Percentiles rank a stretch among this genome's conserved stretches.
phyloP scores from a whole-genome alignment of 2,797 vertebrate species.

The Sternotherus odoratus region DNA sequence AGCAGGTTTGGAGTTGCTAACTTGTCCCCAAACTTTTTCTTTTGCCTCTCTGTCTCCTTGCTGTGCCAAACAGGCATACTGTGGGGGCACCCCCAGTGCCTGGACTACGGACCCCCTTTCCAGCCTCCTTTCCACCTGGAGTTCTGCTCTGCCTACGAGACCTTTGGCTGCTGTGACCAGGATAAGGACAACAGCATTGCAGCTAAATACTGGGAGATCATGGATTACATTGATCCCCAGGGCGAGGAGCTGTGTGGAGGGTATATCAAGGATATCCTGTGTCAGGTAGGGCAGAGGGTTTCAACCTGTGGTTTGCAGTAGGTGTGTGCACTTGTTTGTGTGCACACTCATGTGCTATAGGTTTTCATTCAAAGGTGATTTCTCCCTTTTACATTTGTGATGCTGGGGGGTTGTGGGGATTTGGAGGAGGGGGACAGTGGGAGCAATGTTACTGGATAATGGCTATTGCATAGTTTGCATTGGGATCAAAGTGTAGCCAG shows the following conservation, averaged over 20 bases:
- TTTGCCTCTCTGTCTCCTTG: conserved; percentile 48
- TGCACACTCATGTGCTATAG: background rate
- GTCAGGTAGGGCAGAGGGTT: conserved; percentile 83
- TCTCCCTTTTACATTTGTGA: background rate
- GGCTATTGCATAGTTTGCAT: no score
- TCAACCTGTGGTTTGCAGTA: background rate
- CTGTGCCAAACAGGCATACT: conserved; percentile 43
- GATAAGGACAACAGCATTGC: conserved; percentile 82
- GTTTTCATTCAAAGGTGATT: background rate
- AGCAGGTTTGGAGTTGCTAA: background rate
- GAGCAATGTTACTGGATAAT: background rate
- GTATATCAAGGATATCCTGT: conserved; percentile 87
- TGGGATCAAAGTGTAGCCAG: background rate
- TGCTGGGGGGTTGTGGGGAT: background rate
- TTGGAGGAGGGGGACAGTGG: background rate
- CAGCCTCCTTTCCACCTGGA: conserved; percentile 83
- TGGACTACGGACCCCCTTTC: conserved; percentile 88
- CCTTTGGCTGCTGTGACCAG: conserved; percentile 90
- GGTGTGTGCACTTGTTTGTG: background rate
- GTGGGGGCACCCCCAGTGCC: conserved; percentile 86
- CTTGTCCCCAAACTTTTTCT: background rate
- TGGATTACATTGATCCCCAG: conserved; percentile 79
- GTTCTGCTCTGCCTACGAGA: conserved; percentile 86
- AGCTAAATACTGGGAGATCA: conserved; percentile 85
- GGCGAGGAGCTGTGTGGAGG: conserved; percentile 79